A percentile compares a stretch with the other conserved stretches of the same genome.
Conservation (phyloP, 1,140 invertebrate species). For the Drosophila eugracilis region DNA sequence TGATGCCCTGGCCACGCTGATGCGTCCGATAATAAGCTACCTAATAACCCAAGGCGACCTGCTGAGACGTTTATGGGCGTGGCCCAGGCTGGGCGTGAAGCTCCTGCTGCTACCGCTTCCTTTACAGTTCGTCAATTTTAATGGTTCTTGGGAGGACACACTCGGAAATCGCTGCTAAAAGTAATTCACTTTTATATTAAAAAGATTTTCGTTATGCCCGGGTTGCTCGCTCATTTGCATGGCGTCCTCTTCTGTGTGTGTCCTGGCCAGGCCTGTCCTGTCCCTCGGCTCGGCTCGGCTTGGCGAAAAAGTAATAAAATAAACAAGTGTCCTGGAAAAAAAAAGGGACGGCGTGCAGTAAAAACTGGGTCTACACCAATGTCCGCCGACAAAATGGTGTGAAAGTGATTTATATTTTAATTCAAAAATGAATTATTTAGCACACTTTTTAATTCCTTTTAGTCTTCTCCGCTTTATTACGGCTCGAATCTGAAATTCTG, state of each 20-base stretch:
- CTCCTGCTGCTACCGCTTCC: slow-evolving; percentile 13
- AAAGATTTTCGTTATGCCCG: slow-evolving; percentile 67
- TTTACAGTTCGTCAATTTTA: slow-evolving; percentile 85
- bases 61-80: slow-evolving; percentile 50
- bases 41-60: slow-evolving; percentile 76
- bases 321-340: slow-evolving; percentile 73
- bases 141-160: slow-evolving; percentile 58
- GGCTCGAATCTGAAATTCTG: slow-evolving; percentile 75
- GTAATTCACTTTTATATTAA: slow-evolving; percentile 83
- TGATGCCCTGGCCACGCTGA: slow-evolving; percentile 59
- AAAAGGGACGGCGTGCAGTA: slow-evolving; percentile 50
- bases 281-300: slow-evolving; percentile 44
- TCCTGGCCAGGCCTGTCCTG: background rate
- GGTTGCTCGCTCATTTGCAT: slow-evolving; percentile 48
- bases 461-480: slow-evolving; percentile 27
- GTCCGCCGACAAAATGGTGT: slow-evolving; percentile 76
- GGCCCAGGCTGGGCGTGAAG: slow-evolving; percentile 28
- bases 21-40: slow-evolving; percentile 75
- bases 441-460: slow-evolving; percentile 81
- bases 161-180: slow-evolving; percentile 82
- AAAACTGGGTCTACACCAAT: slow-evolving; percentile 32
- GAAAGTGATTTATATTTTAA: slow-evolving; percentile 85
- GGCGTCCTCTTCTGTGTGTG: slow-evolving; percentile 4
- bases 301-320: slow-evolving; percentile 77
- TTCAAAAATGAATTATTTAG: slow-evolving; percentile 84